Base-by-base conservation (phyloP, 1,140 invertebrate genomes). In the Orussus abietinus region DNA sequence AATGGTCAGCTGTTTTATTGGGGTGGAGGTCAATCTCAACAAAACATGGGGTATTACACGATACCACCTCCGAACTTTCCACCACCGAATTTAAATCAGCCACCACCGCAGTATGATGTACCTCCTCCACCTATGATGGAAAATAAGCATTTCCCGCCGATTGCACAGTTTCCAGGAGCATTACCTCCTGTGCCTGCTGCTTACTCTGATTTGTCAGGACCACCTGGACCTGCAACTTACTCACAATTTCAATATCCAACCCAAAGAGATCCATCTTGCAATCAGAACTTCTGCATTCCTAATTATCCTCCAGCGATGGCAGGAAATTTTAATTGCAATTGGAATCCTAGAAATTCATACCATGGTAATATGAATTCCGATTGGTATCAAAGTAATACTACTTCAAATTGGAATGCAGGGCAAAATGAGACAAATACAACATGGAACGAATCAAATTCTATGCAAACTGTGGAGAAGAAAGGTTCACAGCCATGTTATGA, bases 11-110 rank as follows among this genome's bases (percentile, higher is more conserved):
- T 30, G 2, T 58, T 59, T 40, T 62, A 56, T 20, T 68, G 66
- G 66, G 37, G 37, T 14, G 28, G 42, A n/a, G 46, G 42, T 22
- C 25, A 41, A n/a, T 39, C 50, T 22, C 43, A 51, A 36, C 46
- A 56, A 43, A 53, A 55, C 38, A 37, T 37, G 21, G 41, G 33
- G 14, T 69, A 66, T 29, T 66, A 62, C 42, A 4, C 53, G 11
- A 17, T 43, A 10, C 43, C 53, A 21, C 40, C 48, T 1, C 45
- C 51, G 29, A 57, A 52, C 42, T 50, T 55, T 47, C 45, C 62
- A 49, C 50, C 52, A 7, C 50, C 62, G 12, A 55, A 60, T 40
- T 55, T 55, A 13, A 54, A 33, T 19, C 61, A 63, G 36, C 49
- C 59, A 14, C 40, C 56, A 7, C 45, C 51, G 3, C 29, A 44